Evolutionary conservation across 37 sponge, comb jelly and placozoan genomes (phyloP).

Genomic region (Halisarca cf. caerulea): DNA sequence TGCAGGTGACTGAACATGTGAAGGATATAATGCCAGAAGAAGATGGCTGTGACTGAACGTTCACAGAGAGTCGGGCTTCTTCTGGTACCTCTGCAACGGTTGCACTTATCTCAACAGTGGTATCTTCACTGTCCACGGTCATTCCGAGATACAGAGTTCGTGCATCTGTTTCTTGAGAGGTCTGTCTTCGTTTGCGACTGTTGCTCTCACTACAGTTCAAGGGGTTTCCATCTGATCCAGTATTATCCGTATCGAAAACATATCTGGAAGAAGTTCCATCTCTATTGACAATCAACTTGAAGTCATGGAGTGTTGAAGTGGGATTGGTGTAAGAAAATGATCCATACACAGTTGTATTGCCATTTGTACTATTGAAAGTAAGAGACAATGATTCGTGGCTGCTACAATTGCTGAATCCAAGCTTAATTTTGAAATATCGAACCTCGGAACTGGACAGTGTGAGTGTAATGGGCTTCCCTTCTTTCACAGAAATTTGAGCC

Average conservation of each 20-base stretch:
- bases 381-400: background rate
- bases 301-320: background rate
- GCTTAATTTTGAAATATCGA: background rate
- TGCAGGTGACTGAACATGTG: conserved; percentile 5
- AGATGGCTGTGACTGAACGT: background rate
- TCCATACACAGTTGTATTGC: background rate
- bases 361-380: background rate
- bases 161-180: background rate
- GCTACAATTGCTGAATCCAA: background rate
- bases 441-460: background rate
- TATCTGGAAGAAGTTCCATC: background rate
- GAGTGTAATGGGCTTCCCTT: too few relatives aligned
- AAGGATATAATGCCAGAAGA: background rate
- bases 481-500: background rate
- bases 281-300: background rate
- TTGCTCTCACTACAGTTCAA: background rate
- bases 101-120: background rate
- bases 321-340: background rate
- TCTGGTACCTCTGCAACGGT: background rate
- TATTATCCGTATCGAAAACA: too few relatives aligned
- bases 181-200: background rate
- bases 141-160: background rate
- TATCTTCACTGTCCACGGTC: background rate
- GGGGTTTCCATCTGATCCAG: too few relatives aligned
- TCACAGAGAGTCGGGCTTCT: background rate